Conservation (phyloP, 2,797 vertebrate genomes). For the Graptemys geographica region DNA sequence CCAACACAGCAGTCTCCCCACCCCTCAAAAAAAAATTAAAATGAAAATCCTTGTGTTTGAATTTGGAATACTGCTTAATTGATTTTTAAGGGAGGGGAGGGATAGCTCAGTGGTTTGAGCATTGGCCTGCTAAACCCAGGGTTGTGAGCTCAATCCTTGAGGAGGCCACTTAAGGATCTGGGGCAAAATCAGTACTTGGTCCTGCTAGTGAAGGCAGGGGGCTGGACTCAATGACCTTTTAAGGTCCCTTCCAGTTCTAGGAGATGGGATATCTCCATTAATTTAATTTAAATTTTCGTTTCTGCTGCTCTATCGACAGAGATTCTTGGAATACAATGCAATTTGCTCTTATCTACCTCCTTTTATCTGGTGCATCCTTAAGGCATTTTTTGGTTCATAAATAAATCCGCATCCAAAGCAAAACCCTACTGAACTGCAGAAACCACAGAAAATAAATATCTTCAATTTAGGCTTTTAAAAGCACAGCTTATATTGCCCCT, state of each 20-base stretch:
- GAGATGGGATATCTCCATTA: too few relatives aligned
- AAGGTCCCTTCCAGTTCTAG: too few relatives aligned
- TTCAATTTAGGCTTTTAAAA: background rate
- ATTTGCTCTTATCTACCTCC: background rate
- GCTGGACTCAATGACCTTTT: too few relatives aligned
- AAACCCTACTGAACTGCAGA: background rate
- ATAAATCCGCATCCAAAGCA: background rate
- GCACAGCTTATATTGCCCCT: background rate
- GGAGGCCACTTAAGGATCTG: too few relatives aligned
- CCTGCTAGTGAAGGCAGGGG: too few relatives aligned
- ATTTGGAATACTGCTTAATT: background rate
- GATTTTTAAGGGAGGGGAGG: background rate
- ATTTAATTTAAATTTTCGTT: background rate
- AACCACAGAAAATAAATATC: background rate
- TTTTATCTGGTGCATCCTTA: background rate
- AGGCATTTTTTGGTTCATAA: slow-evolving; percentile 11
- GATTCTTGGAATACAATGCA: background rate
- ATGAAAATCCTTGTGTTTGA: background rate
- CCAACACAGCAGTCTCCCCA: background rate
- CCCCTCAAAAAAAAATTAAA: background rate
- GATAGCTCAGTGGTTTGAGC: too few relatives aligned
- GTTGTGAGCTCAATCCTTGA: too few relatives aligned
- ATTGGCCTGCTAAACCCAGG: too few relatives aligned
- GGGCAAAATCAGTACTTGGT: too few relatives aligned
- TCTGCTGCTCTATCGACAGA: background rate